Base-by-base conservation (phyloP, 1,140 invertebrate species). In the Oscheius sp. region DNA sequence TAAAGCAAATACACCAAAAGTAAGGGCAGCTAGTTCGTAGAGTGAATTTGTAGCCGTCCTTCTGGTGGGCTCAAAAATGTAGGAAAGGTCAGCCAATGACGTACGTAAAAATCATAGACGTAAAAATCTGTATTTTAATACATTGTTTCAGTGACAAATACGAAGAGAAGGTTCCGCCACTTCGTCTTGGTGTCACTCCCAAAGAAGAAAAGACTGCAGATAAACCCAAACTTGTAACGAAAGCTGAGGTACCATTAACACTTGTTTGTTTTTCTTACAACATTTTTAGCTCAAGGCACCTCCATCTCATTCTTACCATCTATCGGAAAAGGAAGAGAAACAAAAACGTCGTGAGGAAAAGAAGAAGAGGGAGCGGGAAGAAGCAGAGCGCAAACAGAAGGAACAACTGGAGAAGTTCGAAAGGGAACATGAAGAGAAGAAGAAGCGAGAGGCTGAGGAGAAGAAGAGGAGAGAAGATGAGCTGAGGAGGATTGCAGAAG, bases 301-400 rank as follows among this genome's bases (percentile, higher is more conserved):
- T 45, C 42, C 42, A 45, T 18, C 18, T 15, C 18, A 45, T 15
- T 18, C 18, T 45, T 15, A 45, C 0, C 18, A 45, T 0, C 42
- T 23, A 15, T 18, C 18, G 31, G 70, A 64, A 18, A 70, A 76
- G 34, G 73, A 70, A n/a, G 70, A 61, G 23, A 34, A 75, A 23
- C 34, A 75, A 31, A 36, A 63, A 70, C 34, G 63, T 20, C 46
- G 31, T 4, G 55, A 45, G 38, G 76, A 79, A 26, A 20, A 69
- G 61, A 63, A 75, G 69, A 58, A 75, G 38, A 35, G 46, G 67
- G 68, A 73, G 35, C 20, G 29, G n/a, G 31, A 52, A 32, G 68
- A 73, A 34, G 38, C 23, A 10, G 70, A 73, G 32, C 7, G 29
- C 20, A 69, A 46, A 45, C 31, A 1, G 1, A 10, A 10, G 34